Evolutionary conservation across 2,113 vertebrate genomes (phyloP).

Genomic region (Micronycteris hirsuta): DNA sequence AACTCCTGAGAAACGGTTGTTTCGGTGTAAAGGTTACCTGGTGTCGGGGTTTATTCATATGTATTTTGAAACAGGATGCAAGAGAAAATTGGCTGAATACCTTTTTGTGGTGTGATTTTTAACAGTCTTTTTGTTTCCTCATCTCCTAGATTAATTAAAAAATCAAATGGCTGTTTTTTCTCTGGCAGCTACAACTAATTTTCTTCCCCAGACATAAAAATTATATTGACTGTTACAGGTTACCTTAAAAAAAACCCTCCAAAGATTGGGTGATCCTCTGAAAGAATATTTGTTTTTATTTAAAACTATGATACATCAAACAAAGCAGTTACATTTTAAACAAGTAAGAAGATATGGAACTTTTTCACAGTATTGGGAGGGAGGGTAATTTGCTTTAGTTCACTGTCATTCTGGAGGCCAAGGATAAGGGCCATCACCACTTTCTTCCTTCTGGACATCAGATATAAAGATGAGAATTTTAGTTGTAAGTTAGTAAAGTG

Average conservation of each 20-base stretch:
- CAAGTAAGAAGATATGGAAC: constrained; percentile 69
- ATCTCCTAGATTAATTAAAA: neutral
- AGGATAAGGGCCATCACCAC: neutral
- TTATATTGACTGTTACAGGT: neutral
- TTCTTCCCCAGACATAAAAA: constrained; percentile 4
- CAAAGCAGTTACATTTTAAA: constrained; percentile 73
- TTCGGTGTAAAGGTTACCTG: neutral
- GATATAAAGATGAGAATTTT: constrained; percentile 61
- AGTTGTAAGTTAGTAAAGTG: neutral
- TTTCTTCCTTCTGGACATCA: constrained; percentile 60
- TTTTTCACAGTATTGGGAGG: constrained; percentile 75
- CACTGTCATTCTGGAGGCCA: constrained; percentile 47
- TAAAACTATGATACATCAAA: constrained; percentile 82
- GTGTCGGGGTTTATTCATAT: neutral
- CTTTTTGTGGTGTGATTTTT: neutral
- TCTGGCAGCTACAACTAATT: neutral
- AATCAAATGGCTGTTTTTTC: neutral
- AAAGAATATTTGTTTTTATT: constrained; percentile 77
- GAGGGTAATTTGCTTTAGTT: constrained; percentile 64
- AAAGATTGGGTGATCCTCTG: constrained; percentile 44
- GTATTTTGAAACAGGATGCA: neutral
- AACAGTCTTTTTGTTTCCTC: neutral
- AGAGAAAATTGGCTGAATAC: neutral
- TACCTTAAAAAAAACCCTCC: constrained; percentile 24
- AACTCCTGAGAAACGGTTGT: neutral